Conservation (phyloP, 92 coral and sea anemone species). For the Virgularia gustaviana region DNA sequence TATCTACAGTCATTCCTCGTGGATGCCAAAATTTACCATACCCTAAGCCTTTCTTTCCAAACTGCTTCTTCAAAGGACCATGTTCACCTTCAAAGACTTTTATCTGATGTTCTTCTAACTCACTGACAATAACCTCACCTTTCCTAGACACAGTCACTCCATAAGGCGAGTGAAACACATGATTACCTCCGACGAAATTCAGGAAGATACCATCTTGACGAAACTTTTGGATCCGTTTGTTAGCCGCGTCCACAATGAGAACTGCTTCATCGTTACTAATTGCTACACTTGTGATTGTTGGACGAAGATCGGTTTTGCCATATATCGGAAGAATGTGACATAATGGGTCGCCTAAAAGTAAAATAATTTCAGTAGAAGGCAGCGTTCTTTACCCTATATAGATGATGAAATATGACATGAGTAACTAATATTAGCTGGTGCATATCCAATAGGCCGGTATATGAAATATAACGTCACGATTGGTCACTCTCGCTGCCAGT, state of each 20-base stretch:
- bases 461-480: too few relatives aligned
- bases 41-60: slow-evolving; percentile 80
- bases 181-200: slow-evolving; percentile 79
- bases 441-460: too few relatives aligned
- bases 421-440: too few relatives aligned
- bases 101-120: slow-evolving; percentile 65
- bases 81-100: slow-evolving; percentile 65
- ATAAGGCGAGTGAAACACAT: slow-evolving; percentile 74
- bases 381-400: too few relatives aligned
- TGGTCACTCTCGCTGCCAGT: too few relatives aligned
- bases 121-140: slow-evolving; percentile 76
- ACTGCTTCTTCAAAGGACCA: slow-evolving; percentile 50
- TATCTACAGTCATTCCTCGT: slow-evolving; percentile 72
- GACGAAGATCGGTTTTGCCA: slow-evolving; percentile 67
- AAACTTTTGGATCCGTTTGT: slow-evolving; percentile 82
- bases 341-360: slow-evolving; percentile 15
- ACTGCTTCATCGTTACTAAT: slow-evolving; percentile 67
- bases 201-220: slow-evolving; percentile 82
- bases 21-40: slow-evolving; percentile 71
- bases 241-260: slow-evolving; percentile 67
- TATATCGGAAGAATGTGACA: slow-evolving; percentile 80
- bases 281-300: slow-evolving; percentile 74
- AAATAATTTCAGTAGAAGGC: too few relatives aligned
- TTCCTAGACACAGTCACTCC: slow-evolving; percentile 73
- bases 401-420: too few relatives aligned